Percentiles rank a stretch among this genome's conserved stretches.
phyloP scores from a whole-genome alignment of 2,888 invertebrate genomes.

The Drosophila ezoana region DNA sequence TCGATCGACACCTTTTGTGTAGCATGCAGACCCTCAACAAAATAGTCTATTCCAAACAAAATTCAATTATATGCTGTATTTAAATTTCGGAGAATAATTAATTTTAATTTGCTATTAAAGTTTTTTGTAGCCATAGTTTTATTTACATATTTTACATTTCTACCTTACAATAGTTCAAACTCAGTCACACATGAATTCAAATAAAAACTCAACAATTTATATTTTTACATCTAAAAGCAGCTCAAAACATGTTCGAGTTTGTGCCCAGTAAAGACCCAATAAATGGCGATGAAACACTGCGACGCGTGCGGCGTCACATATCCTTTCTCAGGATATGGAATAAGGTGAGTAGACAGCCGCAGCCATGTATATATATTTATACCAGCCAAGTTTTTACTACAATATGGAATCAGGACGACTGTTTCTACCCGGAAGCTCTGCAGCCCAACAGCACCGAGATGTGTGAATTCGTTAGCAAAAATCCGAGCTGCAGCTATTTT shows the following conservation, averaged over 20 bases:
- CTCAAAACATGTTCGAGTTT: background rate
- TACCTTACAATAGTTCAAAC: background rate
- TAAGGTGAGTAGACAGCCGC: constrained; percentile 18
- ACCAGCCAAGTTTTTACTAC: background rate
- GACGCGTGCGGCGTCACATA: constrained; percentile 14
- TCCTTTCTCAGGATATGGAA: constrained; percentile 19
- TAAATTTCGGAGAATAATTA: too few relatives aligned
- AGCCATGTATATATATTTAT: background rate
- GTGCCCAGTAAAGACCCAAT: background rate
- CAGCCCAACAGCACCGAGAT: constrained; percentile 12
- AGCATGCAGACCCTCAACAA: too few relatives aligned
- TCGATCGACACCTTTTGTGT: too few relatives aligned
- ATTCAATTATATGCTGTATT: too few relatives aligned
- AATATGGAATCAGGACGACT: constrained; percentile 8
- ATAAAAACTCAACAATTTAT: background rate
- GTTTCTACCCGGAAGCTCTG: constrained; percentile 10
- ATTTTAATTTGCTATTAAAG: too few relatives aligned
- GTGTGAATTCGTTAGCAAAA: constrained; percentile 15
- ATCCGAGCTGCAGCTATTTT: constrained; percentile 13
- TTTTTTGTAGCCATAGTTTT: too few relatives aligned
- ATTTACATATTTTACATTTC: too few relatives aligned
- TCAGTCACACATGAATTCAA: background rate
- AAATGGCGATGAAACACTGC: background rate
- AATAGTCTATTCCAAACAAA: too few relatives aligned
- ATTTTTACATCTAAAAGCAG: background rate